Evolutionary conservation across 1,140 invertebrate species (phyloP), one percentile per base, ranked within the genome.

Genomic region (Trichonephila clavata): DNA sequence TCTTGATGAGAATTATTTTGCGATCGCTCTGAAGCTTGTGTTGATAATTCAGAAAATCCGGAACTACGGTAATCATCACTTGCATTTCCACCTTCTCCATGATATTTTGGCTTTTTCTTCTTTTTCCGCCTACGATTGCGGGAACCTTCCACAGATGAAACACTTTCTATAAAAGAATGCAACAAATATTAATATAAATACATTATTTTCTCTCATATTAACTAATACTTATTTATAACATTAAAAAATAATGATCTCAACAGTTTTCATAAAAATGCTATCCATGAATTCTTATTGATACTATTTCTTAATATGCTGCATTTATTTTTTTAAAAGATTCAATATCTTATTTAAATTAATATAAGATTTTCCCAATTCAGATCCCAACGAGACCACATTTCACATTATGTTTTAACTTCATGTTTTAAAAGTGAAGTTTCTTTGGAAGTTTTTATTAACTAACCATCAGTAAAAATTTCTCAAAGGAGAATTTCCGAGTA

Each of bases 111-210:
- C 50, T 90, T 91, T 90, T 86, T 94, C 86, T 92, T 94, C 60
- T 90, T 92, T 71, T 86, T 84, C 2, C 94, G 43, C 60, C 90
- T 63, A 21, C 94, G 90, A 84, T 89, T 94, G 61, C 86, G 32
- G 21, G 94, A 94, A 61, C 94, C 94, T 92, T 95, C 95, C 50
- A 95, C 86, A n/a, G 95, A 95, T 57, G 95, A 95, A 7, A 94
- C 90, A 68, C 95, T 95, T 68, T 95, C 95, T 95, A 63, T 24
- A 93, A 94, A 86, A 27, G 86, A 60, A 94, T 68, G 7, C n/a
- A 65, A 65, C 2, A 6, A 68, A 68, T n/a, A 27, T 61, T 21
- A 14, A 18, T 68, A 2, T 13, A 68, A 24, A 24, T 24, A 24
- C 63, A 50, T 5, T 8, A 50, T 50, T 50, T 5, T 8, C 8